These are phyloP conservation scores for Volucella inflata DNA, from an alignment of 2,888 invertebrate species.

Conservation along the genomic window DNA sequence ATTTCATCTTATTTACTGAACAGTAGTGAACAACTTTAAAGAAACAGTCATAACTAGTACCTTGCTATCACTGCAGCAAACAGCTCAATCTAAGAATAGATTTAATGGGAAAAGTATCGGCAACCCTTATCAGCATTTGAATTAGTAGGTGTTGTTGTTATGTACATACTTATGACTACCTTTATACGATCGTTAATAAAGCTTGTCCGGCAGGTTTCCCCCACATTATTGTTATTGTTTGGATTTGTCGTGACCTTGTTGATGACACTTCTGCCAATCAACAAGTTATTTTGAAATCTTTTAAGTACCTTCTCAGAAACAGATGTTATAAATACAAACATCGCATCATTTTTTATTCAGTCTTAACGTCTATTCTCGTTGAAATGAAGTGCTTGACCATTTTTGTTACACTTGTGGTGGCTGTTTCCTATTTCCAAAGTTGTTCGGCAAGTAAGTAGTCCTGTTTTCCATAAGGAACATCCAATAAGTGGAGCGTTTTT, in stretches of 20 bases:
- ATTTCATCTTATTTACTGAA: no score
- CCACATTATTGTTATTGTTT: not conserved
- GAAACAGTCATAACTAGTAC: no score
- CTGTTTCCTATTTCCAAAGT: conserved; percentile 24
- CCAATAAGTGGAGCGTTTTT: not conserved
- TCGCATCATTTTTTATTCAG: not conserved
- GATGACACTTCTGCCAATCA: not conserved
- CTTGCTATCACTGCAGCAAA: no score
- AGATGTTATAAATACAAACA: conserved; percentile 38
- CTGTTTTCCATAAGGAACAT: not conserved
- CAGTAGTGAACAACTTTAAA: no score
- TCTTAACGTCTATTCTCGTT: not conserved
- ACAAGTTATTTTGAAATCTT: not conserved
- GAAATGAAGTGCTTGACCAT: conserved; percentile 43
- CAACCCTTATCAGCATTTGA: no score
- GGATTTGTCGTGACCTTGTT: conserved; percentile 15
- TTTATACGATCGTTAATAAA: no score
- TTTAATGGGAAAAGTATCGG: no score
- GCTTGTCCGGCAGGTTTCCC: not conserved
- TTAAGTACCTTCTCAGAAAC: not conserved
- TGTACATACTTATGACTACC: no score
- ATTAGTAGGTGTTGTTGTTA: no score
- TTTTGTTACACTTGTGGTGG: conserved; percentile 12
- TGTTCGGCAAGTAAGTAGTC: conserved; percentile 57
- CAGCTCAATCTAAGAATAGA: no score